Base-by-base conservation (phyloP, 2,797 vertebrate species). In the Danio kyathit region DNA sequence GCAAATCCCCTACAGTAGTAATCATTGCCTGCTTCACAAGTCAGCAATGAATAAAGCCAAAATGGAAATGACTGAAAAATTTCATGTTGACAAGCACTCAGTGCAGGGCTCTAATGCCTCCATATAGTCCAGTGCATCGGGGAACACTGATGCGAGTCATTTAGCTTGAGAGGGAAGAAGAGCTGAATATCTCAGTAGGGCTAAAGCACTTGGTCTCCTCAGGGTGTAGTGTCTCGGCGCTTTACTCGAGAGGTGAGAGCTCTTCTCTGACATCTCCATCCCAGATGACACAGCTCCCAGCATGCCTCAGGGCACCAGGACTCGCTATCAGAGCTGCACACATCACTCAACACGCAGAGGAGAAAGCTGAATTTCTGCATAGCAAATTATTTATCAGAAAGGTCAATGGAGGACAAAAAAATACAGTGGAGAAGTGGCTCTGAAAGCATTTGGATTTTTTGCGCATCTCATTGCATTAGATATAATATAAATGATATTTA, bases 191-290 rank as follows among this genome's bases (percentile, higher is more conserved):
- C 44, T 74, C 51, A 67, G 82, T 19, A 69, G 76, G 76, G 76
- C 40, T 73, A 14, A 29, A 49, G 12, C 59, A 38, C 41, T 65
- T 17, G 48, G 19, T 54, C 77, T 78, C 74, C 64, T 77, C 56
- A 1, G 54, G 54, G 81, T 83, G 41, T 61, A 63, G 67, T 29
- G 80, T 82, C 29, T 29, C 80, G 72, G 46, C 56, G 77, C 48
- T 84, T 76, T 75, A 79, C 78, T 67, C 57, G 17, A 76, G 48
- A 16, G 74, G 80, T 66, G 77, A 65, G 49, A 49, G 41, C 7
- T 52, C 17, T 44, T 13, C 19, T 59, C 74, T 57, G 79, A 90
- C 82, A 59, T 83, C 82, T 81, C 84, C 77, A 86, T 91, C 89
- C 84, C 67, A 65, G 80, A 41, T 54, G 38, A 82, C 66, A 81